phyloP scores from a whole-genome alignment of 2,113 vertebrate genomes.

The Muntiacus muntjak region DNA sequence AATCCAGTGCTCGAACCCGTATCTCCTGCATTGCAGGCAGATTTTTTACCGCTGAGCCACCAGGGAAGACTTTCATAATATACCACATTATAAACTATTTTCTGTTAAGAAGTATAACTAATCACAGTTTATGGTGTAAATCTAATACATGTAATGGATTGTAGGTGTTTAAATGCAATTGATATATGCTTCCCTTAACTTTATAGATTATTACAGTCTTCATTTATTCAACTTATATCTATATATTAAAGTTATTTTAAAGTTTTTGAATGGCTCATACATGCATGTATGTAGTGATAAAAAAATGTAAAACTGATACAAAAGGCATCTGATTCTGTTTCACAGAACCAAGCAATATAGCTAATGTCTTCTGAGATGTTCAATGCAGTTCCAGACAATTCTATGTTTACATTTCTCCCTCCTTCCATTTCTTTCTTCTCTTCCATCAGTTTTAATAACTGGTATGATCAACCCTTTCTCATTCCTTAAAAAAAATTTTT shows the following conservation, averaged over 20 bases:
- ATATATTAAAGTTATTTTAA: background rate
- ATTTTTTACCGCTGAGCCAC: background rate
- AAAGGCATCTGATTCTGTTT: background rate
- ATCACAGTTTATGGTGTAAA: conserved; percentile 42
- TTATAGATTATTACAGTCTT: conserved; percentile 31
- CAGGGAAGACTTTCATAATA: background rate
- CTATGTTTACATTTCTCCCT: background rate
- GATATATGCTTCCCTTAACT: conserved; percentile 27
- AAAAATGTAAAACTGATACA: background rate
- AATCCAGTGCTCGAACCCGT: background rate
- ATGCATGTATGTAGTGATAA: background rate
- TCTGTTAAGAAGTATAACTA: conserved; percentile 19
- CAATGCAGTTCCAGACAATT: background rate
- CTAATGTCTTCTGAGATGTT: background rate
- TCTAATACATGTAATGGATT: background rate
- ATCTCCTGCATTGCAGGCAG: background rate
- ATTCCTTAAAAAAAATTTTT: background rate
- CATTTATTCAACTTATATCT: background rate
- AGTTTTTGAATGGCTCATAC: background rate
- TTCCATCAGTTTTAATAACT: background rate
- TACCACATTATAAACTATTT: conserved; percentile 48
- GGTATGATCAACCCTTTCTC: background rate
- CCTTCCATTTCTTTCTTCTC: background rate
- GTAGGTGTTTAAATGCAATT: conserved; percentile 13
- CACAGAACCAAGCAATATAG: background rate